Conservation (phyloP, 2,797 vertebrate species). For the Triplophysa yarkandensis region DNA sequence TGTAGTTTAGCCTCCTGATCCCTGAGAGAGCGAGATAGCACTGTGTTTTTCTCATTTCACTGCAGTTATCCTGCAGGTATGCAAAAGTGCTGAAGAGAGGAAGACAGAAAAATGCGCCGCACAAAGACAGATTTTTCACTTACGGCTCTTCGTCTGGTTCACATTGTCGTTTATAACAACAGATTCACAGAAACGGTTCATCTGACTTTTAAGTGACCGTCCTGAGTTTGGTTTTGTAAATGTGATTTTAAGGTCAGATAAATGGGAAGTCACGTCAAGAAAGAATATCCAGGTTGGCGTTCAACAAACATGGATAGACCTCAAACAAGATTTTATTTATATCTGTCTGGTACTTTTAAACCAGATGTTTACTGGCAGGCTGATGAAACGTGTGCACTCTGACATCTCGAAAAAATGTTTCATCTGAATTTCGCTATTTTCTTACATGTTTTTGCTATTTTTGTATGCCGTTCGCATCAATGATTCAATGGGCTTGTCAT, state of each 20-base stretch:
- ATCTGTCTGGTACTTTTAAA: neutral
- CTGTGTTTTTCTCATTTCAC: constrained; percentile 7
- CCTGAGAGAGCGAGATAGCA: constrained; percentile 44
- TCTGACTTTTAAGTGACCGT: neutral
- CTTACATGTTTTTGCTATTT: neutral
- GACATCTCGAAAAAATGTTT: neutral
- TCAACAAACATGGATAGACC: neutral
- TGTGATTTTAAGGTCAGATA: neutral
- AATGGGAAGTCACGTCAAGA: too few relatives aligned
- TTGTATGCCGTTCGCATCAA: neutral
- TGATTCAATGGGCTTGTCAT: neutral
- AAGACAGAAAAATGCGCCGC: neutral
- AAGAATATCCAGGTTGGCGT: neutral
- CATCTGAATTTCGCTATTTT: too few relatives aligned
- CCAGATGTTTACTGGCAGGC: too few relatives aligned
- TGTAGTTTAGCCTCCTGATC: constrained; percentile 57
- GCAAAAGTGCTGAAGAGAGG: neutral
- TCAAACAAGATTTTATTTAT: neutral
- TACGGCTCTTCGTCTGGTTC: neutral
- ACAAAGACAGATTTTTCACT: neutral
- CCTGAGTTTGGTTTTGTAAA: neutral
- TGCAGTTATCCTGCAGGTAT: constrained; percentile 40
- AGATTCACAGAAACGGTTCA: neutral
- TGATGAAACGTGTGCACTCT: neutral
- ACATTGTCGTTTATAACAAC: neutral